Percentiles rank a stretch among this genome's conserved stretches.
These are phyloP conservation scores for Ameiurus melas DNA, from an alignment of 2,113 vertebrate genomes.

Conservation along the genomic window DNA sequence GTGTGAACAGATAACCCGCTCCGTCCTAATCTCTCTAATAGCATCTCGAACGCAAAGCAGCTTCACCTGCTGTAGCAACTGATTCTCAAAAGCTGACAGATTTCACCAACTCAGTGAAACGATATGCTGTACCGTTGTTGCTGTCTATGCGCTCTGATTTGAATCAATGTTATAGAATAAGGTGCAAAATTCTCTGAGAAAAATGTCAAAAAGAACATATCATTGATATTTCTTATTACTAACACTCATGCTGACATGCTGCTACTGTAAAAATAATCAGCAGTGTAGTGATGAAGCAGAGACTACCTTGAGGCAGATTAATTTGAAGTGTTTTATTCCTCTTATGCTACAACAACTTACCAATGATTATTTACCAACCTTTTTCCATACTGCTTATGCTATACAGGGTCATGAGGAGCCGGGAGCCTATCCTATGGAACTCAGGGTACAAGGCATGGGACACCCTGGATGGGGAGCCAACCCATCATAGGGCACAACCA, in stretches of 20 bases:
- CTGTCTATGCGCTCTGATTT: neutral
- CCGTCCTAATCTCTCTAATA: slow-evolving; percentile 65
- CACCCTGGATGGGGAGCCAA: too few relatives aligned
- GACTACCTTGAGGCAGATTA: too few relatives aligned
- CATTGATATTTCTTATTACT: neutral
- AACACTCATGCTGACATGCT: neutral
- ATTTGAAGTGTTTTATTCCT: too few relatives aligned
- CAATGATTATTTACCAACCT: too few relatives aligned
- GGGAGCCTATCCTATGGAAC: too few relatives aligned
- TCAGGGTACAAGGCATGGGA: too few relatives aligned
- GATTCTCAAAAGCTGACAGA: neutral
- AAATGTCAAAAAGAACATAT: neutral
- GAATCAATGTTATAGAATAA: neutral
- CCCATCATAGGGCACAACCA: too few relatives aligned
- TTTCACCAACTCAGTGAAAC: neutral
- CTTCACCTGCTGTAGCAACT: neutral
- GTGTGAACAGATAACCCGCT: slow-evolving; percentile 65
- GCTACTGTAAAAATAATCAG: neutral
- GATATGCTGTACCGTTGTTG: neutral
- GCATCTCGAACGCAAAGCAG: slow-evolving; percentile 46
- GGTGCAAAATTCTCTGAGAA: neutral
- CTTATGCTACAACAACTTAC: too few relatives aligned
- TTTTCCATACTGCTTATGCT: too few relatives aligned
- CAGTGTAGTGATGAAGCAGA: neutral
- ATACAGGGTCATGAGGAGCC: too few relatives aligned